A percentile compares a stretch with the other conserved stretches of the same genome.
Conservation (phyloP, 2,888 invertebrate genomes). For the Diachrysia chrysitis region DNA sequence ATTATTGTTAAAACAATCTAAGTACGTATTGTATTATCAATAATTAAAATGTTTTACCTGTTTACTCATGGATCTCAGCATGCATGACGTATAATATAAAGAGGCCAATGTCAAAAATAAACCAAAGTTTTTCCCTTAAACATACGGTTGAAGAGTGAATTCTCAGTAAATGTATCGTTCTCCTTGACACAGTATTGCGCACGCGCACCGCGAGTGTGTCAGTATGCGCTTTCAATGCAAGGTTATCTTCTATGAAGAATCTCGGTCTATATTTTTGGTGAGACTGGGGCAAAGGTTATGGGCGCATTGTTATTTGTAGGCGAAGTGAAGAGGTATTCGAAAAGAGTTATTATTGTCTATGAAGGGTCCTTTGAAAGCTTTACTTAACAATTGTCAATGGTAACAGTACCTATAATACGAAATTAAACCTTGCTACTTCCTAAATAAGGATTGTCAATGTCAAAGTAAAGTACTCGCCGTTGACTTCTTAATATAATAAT, state of each 20-base stretch:
- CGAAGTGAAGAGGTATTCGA: neutral
- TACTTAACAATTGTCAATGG: neutral
- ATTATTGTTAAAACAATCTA: too few species aligned
- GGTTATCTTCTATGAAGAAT: constrained; percentile 48
- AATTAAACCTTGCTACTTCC: neutral
- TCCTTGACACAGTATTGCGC: constrained; percentile 60
- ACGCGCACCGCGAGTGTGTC: constrained; percentile 34
- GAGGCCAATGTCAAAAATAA: constrained; percentile 56
- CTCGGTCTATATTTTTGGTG: constrained; percentile 14
- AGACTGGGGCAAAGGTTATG: neutral
- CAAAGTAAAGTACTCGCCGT: neutral
- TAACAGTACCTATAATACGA: neutral
- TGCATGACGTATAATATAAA: constrained; percentile 37
- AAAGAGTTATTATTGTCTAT: neutral
- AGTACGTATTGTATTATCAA: too few species aligned
- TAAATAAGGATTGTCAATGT: neutral
- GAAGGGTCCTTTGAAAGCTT: neutral
- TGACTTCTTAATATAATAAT: too few species aligned
- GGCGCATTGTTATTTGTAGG: neutral
- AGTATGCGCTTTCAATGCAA: constrained; percentile 55
- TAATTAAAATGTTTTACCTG: neutral
- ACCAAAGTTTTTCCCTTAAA: constrained; percentile 55
- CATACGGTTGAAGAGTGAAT: constrained; percentile 53
- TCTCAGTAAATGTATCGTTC: constrained; percentile 59
- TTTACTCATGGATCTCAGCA: neutral